phyloP scores from a whole-genome alignment of 2,113 vertebrate genomes.

The Dipodomys spectabilis region DNA sequence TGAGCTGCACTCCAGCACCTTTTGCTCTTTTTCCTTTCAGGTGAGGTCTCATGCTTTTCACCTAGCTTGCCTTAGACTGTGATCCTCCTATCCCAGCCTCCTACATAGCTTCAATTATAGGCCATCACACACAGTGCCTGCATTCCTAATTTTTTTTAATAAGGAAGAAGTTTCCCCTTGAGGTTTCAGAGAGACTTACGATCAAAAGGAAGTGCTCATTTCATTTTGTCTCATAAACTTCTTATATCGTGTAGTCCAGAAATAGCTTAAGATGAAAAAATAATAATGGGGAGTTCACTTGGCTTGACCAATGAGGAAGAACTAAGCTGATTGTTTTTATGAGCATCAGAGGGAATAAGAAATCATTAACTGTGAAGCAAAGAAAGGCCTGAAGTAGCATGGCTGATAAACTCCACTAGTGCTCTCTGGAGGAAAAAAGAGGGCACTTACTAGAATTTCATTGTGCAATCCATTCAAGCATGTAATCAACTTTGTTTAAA shows the following conservation, averaged over 20 bases:
- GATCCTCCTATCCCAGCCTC: too few relatives aligned
- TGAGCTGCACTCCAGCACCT: too few relatives aligned
- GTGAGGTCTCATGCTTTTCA: too few relatives aligned
- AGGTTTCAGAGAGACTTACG: not conserved
- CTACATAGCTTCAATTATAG: too few relatives aligned
- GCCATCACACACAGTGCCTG: too few relatives aligned
- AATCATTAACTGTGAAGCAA: constrained; percentile 43
- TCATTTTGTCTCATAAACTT: not conserved
- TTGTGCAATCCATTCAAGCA: constrained; percentile 38
- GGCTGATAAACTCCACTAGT: not conserved
- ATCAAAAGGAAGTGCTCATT: not conserved
- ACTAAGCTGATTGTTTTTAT: constrained; percentile 47
- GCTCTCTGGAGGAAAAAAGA: constrained; percentile 56
- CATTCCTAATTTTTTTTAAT: not conserved
- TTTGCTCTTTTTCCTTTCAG: too few relatives aligned
- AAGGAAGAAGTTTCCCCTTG: constrained; percentile 25
- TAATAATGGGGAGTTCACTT: constrained; percentile 9
- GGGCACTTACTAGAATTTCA: constrained; percentile 40
- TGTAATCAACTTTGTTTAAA: constrained; percentile 68
- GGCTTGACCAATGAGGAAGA: constrained; percentile 15
- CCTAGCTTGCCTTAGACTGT: too few relatives aligned
- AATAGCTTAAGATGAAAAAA: constrained; percentile 39
- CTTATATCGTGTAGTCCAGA: not conserved
- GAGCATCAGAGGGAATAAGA: constrained; percentile 54
- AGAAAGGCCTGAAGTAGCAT: constrained; percentile 17